phyloP scores from a whole-genome alignment of 1,140 invertebrate genomes.

The Drosophila grimshawi region DNA sequence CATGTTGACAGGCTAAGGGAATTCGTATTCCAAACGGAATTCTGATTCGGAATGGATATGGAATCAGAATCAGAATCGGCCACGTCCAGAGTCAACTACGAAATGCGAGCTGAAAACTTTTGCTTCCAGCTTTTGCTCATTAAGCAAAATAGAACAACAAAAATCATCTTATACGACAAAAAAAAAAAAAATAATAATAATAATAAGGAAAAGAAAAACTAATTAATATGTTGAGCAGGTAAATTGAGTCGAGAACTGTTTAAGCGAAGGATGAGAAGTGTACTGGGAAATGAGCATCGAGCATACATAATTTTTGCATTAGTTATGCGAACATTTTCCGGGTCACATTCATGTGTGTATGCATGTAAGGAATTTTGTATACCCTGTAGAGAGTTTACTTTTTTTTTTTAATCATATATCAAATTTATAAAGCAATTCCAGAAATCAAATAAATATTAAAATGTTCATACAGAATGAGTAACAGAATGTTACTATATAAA shows the following conservation, averaged over 20 bases:
- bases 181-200: not conserved
- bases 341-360: slow-evolving; percentile 21
- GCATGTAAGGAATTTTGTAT: not conserved
- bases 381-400: not conserved
- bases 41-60: slow-evolving; percentile 8
- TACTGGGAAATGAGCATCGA: slow-evolving; percentile 52
- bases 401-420: not conserved
- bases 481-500: too few species aligned
- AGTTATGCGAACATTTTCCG: slow-evolving; percentile 75
- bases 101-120: slow-evolving; percentile 29
- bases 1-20: slow-evolving; percentile 68
- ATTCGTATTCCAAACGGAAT: slow-evolving; percentile 35
- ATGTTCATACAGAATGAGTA: too few species aligned
- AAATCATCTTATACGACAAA: not conserved
- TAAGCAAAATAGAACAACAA: slow-evolving; percentile 40
- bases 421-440: too few species aligned
- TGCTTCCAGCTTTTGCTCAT: slow-evolving; percentile 58
- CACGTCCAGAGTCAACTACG: slow-evolving; percentile 24
- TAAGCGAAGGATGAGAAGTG: slow-evolving; percentile 23
- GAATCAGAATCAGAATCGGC: not conserved
- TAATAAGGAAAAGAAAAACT: slow-evolving; percentile 53
- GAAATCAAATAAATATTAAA: too few species aligned
- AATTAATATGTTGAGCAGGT: slow-evolving; percentile 77
- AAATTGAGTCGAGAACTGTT: slow-evolving; percentile 38
- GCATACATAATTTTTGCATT: slow-evolving; percentile 65